Percentiles rank a stretch among this genome's conserved stretches.
These are phyloP conservation scores for Dysmachus trigonus DNA, from an alignment of 2,888 invertebrate genomes.

Conservation along the genomic window DNA sequence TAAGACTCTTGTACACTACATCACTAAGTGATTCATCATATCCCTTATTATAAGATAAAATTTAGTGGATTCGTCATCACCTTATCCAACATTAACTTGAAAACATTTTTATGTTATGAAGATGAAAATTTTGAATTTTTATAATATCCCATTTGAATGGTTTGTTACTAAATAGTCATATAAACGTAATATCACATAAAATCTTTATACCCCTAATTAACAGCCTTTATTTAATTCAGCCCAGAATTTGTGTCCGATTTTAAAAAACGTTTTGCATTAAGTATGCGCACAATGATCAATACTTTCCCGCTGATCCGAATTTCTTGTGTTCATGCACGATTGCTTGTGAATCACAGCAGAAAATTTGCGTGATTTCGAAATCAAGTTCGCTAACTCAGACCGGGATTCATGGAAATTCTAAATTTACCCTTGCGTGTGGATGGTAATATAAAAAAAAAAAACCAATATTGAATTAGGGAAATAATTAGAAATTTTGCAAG, in stretches of 20 bases:
- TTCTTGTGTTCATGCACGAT: background rate
- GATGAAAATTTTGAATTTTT: too few species aligned
- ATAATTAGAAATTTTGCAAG: conserved; percentile 4
- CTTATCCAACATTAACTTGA: too few species aligned
- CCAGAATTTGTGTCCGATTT: background rate
- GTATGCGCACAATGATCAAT: background rate
- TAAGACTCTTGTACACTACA: too few species aligned
- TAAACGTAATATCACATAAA: too few species aligned
- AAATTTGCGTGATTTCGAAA: background rate
- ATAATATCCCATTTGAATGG: too few species aligned
- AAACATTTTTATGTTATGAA: too few species aligned
- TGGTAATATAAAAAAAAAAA: background rate
- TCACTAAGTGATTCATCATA: too few species aligned
- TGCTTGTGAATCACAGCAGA: background rate
- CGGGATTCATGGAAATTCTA: background rate
- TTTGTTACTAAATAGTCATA: too few species aligned
- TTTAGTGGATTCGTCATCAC: too few species aligned
- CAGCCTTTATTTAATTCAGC: background rate
- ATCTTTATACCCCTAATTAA: background rate
- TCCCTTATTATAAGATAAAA: too few species aligned
- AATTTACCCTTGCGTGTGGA: background rate
- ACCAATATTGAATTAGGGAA: background rate
- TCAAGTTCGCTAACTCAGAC: background rate
- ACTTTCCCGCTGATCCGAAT: background rate
- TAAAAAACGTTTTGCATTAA: background rate